Evolutionary conservation across 2,888 invertebrate genomes (phyloP).

Genomic region (Himalopsyche japonica): DNA sequence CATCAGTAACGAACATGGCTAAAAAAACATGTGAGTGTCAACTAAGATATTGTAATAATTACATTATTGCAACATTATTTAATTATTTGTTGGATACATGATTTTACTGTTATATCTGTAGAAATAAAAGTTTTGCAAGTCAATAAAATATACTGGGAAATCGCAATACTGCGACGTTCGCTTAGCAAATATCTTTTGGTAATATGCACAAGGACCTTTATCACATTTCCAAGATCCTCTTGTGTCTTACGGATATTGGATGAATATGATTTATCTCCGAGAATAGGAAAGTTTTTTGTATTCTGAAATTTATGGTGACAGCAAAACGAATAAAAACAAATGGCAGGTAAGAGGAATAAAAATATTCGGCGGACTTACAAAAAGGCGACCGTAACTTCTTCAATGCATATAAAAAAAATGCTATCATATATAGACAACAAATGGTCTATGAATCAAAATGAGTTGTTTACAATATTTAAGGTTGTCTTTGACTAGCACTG

Average conservation of each 20-base stretch:
- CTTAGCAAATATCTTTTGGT: background rate
- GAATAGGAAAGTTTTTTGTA: conserved; percentile 34
- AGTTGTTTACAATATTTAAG: too few relatives aligned
- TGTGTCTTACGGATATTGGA: conserved; percentile 36
- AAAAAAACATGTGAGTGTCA: too few relatives aligned
- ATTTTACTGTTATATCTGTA: too few relatives aligned
- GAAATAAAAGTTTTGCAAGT: too few relatives aligned
- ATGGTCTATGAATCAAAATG: background rate
- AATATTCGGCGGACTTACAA: background rate
- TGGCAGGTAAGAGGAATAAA: conserved; percentile 24
- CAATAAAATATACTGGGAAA: too few relatives aligned
- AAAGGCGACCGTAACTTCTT: background rate
- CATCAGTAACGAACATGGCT: too few relatives aligned
- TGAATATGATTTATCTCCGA: conserved; percentile 33
- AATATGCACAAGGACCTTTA: conserved; percentile 12
- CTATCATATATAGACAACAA: background rate
- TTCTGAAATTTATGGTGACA: conserved; percentile 35
- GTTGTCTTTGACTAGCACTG: too few relatives aligned
- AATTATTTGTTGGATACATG: too few relatives aligned
- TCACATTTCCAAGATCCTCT: conserved; percentile 27
- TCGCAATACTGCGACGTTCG: background rate
- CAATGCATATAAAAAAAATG: background rate
- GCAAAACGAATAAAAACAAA: conserved; percentile 34
- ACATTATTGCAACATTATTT: too few relatives aligned
- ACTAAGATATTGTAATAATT: too few relatives aligned